Conservation (phyloP, 1,140 invertebrate species). For the Palaemon carinicauda region DNA sequence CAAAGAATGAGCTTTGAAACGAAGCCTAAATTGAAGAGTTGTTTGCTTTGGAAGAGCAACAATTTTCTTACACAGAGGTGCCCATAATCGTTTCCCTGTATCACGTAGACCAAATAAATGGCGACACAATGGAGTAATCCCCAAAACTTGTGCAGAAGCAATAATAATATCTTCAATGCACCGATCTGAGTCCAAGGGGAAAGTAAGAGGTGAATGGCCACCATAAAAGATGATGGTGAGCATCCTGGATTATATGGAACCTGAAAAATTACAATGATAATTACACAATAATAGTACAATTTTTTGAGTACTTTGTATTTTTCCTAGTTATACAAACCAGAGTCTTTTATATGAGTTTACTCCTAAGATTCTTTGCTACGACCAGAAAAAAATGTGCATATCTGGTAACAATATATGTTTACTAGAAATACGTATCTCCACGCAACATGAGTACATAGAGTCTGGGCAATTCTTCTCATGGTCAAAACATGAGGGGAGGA, state of each 20-base stretch:
- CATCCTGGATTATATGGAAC: neutral
- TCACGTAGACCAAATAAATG: slow-evolving; percentile 29
- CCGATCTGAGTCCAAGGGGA: slow-evolving; percentile 25
- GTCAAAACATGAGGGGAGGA: no score
- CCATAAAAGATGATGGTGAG: slow-evolving; percentile 25
- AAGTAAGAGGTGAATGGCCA: neutral
- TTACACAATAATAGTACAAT: no score
- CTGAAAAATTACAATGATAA: no score
- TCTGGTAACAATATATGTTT: no score
- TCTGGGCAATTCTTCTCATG: no score
- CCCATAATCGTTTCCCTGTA: neutral
- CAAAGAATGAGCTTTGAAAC: slow-evolving; percentile 14
- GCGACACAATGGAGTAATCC: slow-evolving; percentile 25
- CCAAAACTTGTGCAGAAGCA: neutral
- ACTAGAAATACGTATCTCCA: no score
- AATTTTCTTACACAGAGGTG: neutral
- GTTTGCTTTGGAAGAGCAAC: neutral
- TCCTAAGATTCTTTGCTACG: no score
- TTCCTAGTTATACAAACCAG: no score
- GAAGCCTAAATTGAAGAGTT: slow-evolving; percentile 16
- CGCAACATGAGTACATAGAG: no score
- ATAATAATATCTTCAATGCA: slow-evolving; percentile 12
- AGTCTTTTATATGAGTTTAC: no score
- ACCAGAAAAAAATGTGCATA: no score
- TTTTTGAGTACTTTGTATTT: no score